These are phyloP conservation scores for Chlorodrepanis virens DNA, from an alignment of 2,113 vertebrate species.

Conservation along the genomic window DNA sequence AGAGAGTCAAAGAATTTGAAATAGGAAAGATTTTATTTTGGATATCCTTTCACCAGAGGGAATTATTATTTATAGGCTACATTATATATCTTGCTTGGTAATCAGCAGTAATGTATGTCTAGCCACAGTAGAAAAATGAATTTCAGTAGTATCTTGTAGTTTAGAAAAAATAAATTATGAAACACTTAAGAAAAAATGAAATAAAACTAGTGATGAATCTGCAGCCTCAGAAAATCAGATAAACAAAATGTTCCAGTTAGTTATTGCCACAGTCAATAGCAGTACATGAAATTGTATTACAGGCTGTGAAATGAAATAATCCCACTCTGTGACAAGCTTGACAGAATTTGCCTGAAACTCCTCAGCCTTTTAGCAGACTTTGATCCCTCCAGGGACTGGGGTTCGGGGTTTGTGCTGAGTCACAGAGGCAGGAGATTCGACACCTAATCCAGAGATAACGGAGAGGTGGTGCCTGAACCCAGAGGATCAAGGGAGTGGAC, in stretches of 20 bases:
- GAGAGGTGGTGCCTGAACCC: not conserved
- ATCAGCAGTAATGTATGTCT: slow-evolving; percentile 50
- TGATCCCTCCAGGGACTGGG: not conserved
- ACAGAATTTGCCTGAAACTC: slow-evolving; percentile 56
- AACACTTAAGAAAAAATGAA: slow-evolving; percentile 60
- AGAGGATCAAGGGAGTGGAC: slow-evolving; percentile 2
- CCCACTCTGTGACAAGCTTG: slow-evolving; percentile 47
- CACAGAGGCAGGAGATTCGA: not conserved
- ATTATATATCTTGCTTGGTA: slow-evolving; percentile 53
- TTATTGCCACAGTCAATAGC: slow-evolving; percentile 51
- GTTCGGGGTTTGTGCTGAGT: slow-evolving; percentile 39
- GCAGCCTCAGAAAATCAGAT: slow-evolving; percentile 58
- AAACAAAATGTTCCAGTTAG: slow-evolving; percentile 64
- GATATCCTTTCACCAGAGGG: slow-evolving; percentile 29
- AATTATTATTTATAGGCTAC: slow-evolving; percentile 59
- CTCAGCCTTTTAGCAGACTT: slow-evolving; percentile 27
- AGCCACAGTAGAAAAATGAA: slow-evolving; percentile 47
- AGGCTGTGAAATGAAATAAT: slow-evolving; percentile 75
- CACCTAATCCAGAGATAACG: not conserved
- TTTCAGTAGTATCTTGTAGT: slow-evolving; percentile 39
- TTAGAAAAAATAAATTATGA: slow-evolving; percentile 53
- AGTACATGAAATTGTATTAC: slow-evolving; percentile 70
- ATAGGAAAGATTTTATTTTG: slow-evolving; percentile 40
- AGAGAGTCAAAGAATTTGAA: not conserved
- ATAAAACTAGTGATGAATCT: slow-evolving; percentile 52